Conservation (phyloP, 2,797 vertebrate genomes). For the Gymnothorax reevesii region DNA sequence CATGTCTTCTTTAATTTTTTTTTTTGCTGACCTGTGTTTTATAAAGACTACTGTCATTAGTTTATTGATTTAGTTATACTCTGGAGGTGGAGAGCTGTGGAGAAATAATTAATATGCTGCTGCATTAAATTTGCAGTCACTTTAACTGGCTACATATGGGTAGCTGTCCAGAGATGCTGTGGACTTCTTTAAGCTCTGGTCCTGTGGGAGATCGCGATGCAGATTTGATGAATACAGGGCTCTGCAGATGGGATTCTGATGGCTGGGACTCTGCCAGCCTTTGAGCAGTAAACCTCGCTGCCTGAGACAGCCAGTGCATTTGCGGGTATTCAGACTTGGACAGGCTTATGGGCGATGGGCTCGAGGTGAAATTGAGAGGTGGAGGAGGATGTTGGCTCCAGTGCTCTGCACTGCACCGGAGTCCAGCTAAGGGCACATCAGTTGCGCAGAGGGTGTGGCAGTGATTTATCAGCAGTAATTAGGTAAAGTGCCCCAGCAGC, state of each 20-base stretch:
- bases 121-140: neutral
- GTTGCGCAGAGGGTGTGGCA: neutral
- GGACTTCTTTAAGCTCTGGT: neutral
- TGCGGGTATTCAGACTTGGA: neutral
- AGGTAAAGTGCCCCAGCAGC: conserved; percentile 26
- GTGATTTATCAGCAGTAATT: conserved; percentile 33
- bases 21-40: conserved; percentile 6
- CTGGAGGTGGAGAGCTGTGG: neutral
- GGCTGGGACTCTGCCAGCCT: neutral
- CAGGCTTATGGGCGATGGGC: neutral
- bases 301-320: neutral
- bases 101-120: neutral
- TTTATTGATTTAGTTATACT: neutral
- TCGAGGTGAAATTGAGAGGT: neutral
- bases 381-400: conserved; percentile 23
- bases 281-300: neutral
- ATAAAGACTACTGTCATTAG: neutral
- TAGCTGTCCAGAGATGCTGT: neutral
- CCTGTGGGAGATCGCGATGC: conserved; percentile 16
- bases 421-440: conserved; percentile 19
- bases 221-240: neutral
- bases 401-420: neutral
- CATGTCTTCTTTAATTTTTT: neutral
- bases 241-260: neutral
- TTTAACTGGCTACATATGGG: neutral